These are phyloP conservation scores for Aspidoscelis tigris DNA, from an alignment of 2,113 vertebrate species.

Conservation along the genomic window DNA sequence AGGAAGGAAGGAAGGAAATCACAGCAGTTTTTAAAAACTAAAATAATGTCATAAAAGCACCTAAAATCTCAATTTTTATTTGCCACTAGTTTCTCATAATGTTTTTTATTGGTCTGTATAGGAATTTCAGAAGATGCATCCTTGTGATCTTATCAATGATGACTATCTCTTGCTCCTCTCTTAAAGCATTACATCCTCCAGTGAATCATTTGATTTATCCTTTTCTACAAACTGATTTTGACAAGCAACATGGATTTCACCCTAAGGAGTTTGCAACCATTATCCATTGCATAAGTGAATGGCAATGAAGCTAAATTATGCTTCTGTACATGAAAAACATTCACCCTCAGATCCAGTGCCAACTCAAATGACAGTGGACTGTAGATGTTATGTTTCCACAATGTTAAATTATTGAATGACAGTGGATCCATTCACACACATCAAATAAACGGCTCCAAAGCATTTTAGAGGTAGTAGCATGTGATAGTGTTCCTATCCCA, in stretches of 20 bases:
- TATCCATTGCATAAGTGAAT: neutral
- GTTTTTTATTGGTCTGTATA: neutral
- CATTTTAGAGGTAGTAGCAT: no score
- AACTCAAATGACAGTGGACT: neutral
- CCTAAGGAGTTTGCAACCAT: neutral
- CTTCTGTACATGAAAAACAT: neutral
- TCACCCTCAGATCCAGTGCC: neutral
- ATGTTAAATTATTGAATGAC: no score
- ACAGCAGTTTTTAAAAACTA: no score
- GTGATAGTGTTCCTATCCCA: no score
- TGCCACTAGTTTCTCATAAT: neutral
- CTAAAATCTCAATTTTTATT: no score
- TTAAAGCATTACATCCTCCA: neutral
- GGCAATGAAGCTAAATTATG: neutral
- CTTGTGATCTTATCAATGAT: neutral
- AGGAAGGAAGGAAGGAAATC: no score
- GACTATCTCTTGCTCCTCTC: neutral
- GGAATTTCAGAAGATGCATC: neutral
- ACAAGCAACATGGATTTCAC: neutral
- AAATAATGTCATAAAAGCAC: no score
- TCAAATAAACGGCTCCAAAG: no score
- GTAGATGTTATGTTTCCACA: no score
- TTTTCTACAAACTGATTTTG: neutral
- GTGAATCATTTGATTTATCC: neutral
- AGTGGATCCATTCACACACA: no score